Conservation (phyloP, 2,888 invertebrate genomes). For the Ectemnius cavifrons region DNA sequence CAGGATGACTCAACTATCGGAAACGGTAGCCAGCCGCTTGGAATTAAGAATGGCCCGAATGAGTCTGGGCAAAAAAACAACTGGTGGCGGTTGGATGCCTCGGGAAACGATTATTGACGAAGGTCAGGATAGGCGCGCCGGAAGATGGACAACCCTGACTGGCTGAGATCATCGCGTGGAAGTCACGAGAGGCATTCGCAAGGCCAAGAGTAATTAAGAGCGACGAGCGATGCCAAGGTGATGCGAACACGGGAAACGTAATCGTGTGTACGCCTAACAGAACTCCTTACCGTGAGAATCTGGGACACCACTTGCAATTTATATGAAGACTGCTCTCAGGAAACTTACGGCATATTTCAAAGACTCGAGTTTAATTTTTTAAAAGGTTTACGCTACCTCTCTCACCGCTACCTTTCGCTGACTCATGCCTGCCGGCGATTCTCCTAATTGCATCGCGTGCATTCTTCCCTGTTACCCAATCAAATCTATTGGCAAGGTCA, state of each 20-base stretch:
- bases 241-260: background rate
- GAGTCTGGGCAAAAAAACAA: constrained; percentile 40
- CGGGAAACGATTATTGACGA: constrained; percentile 9
- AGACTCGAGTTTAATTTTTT: background rate
- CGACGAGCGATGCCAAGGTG: constrained; percentile 23
- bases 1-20: no score
- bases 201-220: constrained; percentile 52
- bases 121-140: constrained; percentile 41
- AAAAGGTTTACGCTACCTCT: background rate
- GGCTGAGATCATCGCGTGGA: constrained; percentile 30
- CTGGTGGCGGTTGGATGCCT: constrained; percentile 23
- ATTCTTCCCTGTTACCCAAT: constrained; percentile 39
- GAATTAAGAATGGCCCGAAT: constrained; percentile 2
- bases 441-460: constrained; percentile 28
- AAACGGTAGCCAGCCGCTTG: background rate
- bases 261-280: background rate
- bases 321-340: background rate
- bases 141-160: constrained; percentile 35
- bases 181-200: constrained; percentile 39
- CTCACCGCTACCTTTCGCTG: background rate
- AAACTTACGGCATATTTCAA: background rate
- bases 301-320: background rate
- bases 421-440: constrained; percentile 10
- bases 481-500: no score
- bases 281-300: background rate